Evolutionary conservation across 2,113 vertebrate species (phyloP), one percentile per base, ranked within the genome.

Genomic region (Anolis carolinensis): DNA sequence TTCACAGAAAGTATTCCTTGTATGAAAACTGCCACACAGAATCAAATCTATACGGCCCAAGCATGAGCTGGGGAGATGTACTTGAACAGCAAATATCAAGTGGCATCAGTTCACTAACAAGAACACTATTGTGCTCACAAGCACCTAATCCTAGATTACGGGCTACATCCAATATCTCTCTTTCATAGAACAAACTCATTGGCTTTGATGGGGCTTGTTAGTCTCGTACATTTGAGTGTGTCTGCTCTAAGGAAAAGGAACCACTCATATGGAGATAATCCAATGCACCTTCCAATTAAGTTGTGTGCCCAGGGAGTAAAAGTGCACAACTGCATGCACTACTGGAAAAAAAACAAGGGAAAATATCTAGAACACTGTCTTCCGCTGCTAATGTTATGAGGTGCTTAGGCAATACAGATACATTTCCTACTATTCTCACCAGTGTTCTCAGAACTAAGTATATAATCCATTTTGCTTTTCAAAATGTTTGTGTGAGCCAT

Each of bases 401-500:
- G 25, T 3, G 25, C 25, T 67, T 68, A 7, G 65, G 9, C 67
- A 72, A 8, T 44, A 71, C 32, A 20, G 50, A 71, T 44, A 34
- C 32, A 52, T 52, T 52, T 52, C 7, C 34, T 83, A 39, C 34
- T 23, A 71, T 14, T 68, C 39, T 32, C 68, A 10, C 30, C 74
- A 20, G 30, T 79, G 79, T 55, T 83, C 88, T 89, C 81, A 75
- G 59, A 21, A 81, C 67, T 7, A 74, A 82, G 7, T 18, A 9
- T 48, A 72, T 32, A 55, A 39, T 75, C 72, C 59, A 75, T 75
- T 75, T 75, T 74, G 50, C 55, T 91, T 88, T 91, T 83, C 48
- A 89, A 91, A 91, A 82, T 86, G 83, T 36, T 79, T 83, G 81
- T 76, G 34, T 8, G 72, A 77, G 59, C 25, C 34, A 86, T 73